A percentile compares a stretch with the other conserved stretches of the same genome.
These are phyloP conservation scores for Exaiptasia diaphana DNA, from an alignment of 64 coral and sea anemone genomes.

Conservation along the genomic window DNA sequence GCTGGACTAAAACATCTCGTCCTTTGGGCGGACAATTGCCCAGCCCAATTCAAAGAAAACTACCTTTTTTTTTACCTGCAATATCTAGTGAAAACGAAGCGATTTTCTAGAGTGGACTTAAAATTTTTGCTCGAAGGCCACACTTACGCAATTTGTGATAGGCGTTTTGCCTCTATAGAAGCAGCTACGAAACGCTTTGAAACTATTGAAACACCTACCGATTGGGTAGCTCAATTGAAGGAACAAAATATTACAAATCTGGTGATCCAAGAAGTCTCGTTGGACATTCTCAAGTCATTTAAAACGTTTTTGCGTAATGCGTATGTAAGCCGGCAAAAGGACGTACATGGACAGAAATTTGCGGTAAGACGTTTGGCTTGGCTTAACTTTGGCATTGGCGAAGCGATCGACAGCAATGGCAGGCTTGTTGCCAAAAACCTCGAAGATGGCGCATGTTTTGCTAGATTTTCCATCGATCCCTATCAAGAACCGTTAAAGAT, in stretches of 20 bases:
- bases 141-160: slow-evolving; percentile 7
- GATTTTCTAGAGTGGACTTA: background rate
- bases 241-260: background rate
- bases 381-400: slow-evolving; percentile 28
- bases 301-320: slow-evolving; percentile 13
- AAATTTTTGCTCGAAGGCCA: slow-evolving; percentile 14
- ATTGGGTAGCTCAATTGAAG: background rate
- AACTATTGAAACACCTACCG: background rate
- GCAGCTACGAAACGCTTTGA: background rate
- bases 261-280: background rate
- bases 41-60: slow-evolving; percentile 19
- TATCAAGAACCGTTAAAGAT: background rate
- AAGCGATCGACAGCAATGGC: background rate
- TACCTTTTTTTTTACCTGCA: background rate
- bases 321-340: background rate
- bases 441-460: background rate
- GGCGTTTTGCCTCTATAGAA: slow-evolving; percentile 18
- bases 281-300: background rate
- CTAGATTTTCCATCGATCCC: background rate
- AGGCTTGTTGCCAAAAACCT: background rate
- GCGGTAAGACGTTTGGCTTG: slow-evolving; percentile 17
- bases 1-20: slow-evolving; percentile 9
- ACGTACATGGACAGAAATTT: background rate
- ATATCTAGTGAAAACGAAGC: background rate
- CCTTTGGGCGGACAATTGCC: slow-evolving; percentile 6